These are phyloP conservation scores for Zhuqinia jingwanae DNA, from an alignment of 2,888 invertebrate species.

Conservation along the genomic window DNA sequence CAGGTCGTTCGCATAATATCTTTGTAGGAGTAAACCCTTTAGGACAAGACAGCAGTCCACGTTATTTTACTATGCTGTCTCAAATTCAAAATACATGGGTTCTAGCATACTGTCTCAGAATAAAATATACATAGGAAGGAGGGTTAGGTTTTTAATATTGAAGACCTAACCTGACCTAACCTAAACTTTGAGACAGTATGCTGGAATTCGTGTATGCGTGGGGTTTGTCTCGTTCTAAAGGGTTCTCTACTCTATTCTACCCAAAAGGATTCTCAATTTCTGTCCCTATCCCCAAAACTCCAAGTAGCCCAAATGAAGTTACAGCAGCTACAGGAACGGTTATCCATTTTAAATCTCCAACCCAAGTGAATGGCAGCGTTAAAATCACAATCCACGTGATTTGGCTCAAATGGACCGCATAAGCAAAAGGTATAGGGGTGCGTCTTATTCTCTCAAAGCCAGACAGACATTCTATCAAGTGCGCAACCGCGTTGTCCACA, in stretches of 20 bases:
- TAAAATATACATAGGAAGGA: no score
- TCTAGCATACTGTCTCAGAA: no score
- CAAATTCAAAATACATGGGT: no score
- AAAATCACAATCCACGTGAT: slow-evolving; percentile 66
- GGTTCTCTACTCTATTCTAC: no score
- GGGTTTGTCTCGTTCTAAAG: no score
- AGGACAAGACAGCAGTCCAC: no score
- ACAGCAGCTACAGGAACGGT: slow-evolving; percentile 67
- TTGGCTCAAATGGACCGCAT: slow-evolving; percentile 72
- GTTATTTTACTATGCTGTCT: no score
- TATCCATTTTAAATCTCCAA: slow-evolving; percentile 58
- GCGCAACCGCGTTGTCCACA: slow-evolving; percentile 65
- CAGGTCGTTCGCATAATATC: slow-evolving; percentile 75
- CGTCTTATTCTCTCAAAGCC: slow-evolving; percentile 75
- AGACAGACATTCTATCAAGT: slow-evolving; percentile 72
- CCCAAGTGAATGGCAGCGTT: slow-evolving; percentile 56
- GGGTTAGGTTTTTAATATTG: no score
- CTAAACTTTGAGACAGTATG: no score
- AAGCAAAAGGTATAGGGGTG: slow-evolving; percentile 77
- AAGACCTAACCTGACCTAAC: no score
- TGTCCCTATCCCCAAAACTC: slow-evolving; percentile 72
- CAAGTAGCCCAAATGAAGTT: slow-evolving; percentile 72
- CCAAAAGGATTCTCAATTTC: slow-evolving; percentile 78
- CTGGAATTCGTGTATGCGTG: no score
- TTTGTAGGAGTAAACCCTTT: no score